phyloP scores from a whole-genome alignment of 2,888 invertebrate genomes.

The Amphipyra tragopoginis region DNA sequence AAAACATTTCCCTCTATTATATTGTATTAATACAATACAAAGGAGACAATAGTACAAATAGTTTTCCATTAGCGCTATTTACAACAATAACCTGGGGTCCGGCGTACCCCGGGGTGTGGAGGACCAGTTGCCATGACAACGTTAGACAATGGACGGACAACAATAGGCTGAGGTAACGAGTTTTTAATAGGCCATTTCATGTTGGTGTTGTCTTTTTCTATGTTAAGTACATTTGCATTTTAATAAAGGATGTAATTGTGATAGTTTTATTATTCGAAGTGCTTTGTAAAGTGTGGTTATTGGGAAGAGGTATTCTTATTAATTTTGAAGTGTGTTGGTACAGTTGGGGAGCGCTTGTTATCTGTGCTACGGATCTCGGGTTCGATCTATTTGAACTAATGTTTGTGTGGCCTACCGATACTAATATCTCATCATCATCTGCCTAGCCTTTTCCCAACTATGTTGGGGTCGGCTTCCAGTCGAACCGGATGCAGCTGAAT shows the following conservation, averaged over 20 bases:
- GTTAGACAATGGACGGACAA: conserved; percentile 38
- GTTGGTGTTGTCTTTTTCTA: conserved; percentile 25
- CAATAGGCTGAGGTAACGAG: conserved; percentile 44
- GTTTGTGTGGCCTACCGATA: no score
- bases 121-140: conserved; percentile 50
- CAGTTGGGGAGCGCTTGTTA: no score
- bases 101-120: conserved; percentile 18
- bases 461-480: no score
- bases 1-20: conserved; percentile 37
- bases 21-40: conserved; percentile 46
- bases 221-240: conserved; percentile 27
- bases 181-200: conserved; percentile 44
- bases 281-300: neutral
- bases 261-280: conserved; percentile 9
- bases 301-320: no score
- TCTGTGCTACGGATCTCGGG: no score
- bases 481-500: no score
- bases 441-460: no score
- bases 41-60: conserved; percentile 56
- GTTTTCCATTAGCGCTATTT: conserved; percentile 57
- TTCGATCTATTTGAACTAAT: no score
- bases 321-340: no score
- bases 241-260: conserved; percentile 18
- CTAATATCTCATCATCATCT: no score
- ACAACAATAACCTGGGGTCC: conserved; percentile 44